These are phyloP conservation scores for Hydra vulgaris DNA, from an alignment of 30 jellyfish, hydroid and myxozoan species.

Conservation along the genomic window DNA sequence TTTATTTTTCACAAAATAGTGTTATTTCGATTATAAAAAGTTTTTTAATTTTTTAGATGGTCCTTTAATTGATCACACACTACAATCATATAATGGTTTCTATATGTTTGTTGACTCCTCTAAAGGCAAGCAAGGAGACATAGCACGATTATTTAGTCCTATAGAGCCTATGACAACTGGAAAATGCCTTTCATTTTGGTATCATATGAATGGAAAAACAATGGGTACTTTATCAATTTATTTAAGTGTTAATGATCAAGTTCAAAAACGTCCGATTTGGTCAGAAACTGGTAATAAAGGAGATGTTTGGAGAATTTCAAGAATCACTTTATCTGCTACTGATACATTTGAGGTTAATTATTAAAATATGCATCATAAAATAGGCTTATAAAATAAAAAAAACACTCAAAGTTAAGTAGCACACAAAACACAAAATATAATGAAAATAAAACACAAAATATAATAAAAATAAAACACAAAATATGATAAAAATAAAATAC, in stretches of 20 bases:
- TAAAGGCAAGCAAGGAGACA: slow-evolving; percentile 57
- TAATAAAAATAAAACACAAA: too few species aligned
- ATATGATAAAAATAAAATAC: too few species aligned
- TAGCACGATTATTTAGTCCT: slow-evolving; percentile 74
- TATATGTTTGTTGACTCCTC: slow-evolving; percentile 90
- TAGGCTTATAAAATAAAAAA: too few species aligned
- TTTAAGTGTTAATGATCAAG: slow-evolving; percentile 20
- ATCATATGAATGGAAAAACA: slow-evolving; percentile 64
- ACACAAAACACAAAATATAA: too few species aligned
- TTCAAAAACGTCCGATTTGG: slow-evolving; percentile 66
- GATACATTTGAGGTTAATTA: slow-evolving; percentile 52
- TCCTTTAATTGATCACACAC: slow-evolving; percentile 70
- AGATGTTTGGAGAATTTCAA: slow-evolving; percentile 67
- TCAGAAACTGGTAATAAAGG: slow-evolving; percentile 79
- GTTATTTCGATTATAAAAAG: too few species aligned
- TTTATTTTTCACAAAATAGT: too few species aligned
- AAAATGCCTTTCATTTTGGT: slow-evolving; percentile 75
- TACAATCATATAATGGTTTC: slow-evolving; percentile 53
- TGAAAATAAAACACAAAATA: too few species aligned
- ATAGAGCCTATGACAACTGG: slow-evolving; percentile 53
- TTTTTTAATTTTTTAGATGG: too few species aligned
- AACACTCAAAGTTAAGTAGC: too few species aligned
- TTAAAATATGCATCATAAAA: too few species aligned
- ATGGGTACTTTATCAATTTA: slow-evolving; percentile 49
- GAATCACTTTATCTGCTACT: slow-evolving; percentile 41